phyloP scores from a whole-genome alignment of 2,113 vertebrate genomes.

The Corynorhinus townsendii region DNA sequence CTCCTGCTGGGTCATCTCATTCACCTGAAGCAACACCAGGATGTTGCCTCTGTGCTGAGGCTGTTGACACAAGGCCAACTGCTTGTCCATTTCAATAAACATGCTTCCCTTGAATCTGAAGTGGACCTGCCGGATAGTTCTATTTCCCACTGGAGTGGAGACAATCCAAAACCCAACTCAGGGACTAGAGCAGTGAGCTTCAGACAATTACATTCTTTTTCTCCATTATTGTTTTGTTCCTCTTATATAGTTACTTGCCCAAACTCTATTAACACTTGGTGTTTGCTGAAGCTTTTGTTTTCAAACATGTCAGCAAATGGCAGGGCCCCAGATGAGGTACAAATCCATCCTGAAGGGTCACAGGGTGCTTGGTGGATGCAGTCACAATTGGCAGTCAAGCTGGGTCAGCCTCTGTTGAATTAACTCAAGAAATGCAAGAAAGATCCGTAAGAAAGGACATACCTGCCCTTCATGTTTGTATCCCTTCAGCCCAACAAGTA shows the following conservation, averaged over 20 bases:
- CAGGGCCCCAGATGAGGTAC: not conserved
- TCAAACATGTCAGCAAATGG: slow-evolving; percentile 26
- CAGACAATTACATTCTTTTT: slow-evolving; percentile 10
- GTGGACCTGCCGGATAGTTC: not conserved
- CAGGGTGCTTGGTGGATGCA: not conserved
- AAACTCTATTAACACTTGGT: slow-evolving; percentile 41
- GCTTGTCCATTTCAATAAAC: not conserved
- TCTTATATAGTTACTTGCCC: not conserved
- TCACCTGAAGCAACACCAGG: not conserved
- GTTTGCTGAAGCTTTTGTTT: slow-evolving; percentile 47
- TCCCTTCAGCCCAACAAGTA: not conserved
- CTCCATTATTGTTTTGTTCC: not conserved
- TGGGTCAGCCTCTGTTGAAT: slow-evolving; percentile 5
- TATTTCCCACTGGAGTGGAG: not conserved
- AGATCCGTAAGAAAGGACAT: not conserved
- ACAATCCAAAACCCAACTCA: not conserved
- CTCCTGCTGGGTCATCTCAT: not conserved
- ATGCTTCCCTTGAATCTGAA: not conserved
- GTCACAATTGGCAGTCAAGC: not conserved
- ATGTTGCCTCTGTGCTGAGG: not conserved
- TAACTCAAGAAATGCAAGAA: not conserved
- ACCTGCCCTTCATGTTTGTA: not conserved
- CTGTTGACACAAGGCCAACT: not conserved
- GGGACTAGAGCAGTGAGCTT: not conserved
- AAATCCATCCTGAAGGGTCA: not conserved